Evolutionary conservation across 1,140 invertebrate genomes (phyloP).

Genomic region (Atta cephalotes): DNA sequence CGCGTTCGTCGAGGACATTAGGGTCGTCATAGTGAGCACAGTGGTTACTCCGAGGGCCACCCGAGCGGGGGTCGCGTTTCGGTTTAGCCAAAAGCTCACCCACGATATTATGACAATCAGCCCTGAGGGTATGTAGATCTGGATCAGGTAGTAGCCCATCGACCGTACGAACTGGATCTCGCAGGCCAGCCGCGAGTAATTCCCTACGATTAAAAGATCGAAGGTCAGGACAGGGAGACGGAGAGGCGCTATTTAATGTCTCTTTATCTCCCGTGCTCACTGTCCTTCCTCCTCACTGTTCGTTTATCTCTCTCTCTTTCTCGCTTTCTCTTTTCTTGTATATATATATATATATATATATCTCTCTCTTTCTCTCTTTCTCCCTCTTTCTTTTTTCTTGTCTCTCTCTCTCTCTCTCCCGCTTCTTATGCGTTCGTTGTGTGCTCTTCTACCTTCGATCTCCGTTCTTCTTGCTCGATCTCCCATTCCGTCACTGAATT

Average conservation of each 20-base stretch:
- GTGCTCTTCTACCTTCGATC: constrained; percentile 14
- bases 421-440: constrained; percentile 23
- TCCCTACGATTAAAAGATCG: constrained; percentile 90
- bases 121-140: constrained; percentile 99
- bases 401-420: constrained; percentile 66
- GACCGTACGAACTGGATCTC: constrained; percentile 99
- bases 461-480: constrained; percentile 26
- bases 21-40: constrained; percentile 99
- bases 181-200: constrained; percentile 98
- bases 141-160: constrained; percentile 99
- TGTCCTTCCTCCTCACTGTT: constrained; percentile 63
- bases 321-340: constrained; percentile 27
- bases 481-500: constrained; percentile 22
- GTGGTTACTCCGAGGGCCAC: constrained; percentile 98
- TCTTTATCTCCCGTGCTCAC: constrained; percentile 64
- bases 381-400: constrained; percentile 64
- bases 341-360: not conserved
- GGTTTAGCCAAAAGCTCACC: constrained; percentile 98
- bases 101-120: constrained; percentile 99
- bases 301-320: constrained; percentile 54
- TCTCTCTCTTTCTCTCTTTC: constrained; percentile 68
- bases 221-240: constrained; percentile 76
- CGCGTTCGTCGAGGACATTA: constrained; percentile 99
- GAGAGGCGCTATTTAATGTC: constrained; percentile 75
- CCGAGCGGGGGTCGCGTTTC: constrained; percentile 98